Conservation (phyloP, 1,140 invertebrate species). For the Leptoteleia sp. region DNA sequence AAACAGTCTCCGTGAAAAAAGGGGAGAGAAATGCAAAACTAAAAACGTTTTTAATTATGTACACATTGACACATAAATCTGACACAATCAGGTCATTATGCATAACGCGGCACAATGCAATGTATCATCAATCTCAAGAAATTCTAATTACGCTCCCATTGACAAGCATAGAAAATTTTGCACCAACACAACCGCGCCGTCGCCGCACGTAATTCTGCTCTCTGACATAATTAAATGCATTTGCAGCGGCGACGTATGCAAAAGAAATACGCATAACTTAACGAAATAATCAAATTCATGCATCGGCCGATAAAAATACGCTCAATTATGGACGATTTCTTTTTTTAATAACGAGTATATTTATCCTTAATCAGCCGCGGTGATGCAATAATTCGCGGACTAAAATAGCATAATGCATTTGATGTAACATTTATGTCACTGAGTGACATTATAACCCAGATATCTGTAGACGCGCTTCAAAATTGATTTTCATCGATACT, state of each 20-base stretch:
- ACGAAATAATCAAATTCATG: constrained; percentile 59
- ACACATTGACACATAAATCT: constrained; percentile 53
- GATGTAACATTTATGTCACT: constrained; percentile 58
- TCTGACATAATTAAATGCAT: constrained; percentile 34
- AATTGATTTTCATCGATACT: constrained; percentile 53
- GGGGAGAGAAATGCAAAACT: too few species aligned
- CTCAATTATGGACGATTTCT: constrained; percentile 24
- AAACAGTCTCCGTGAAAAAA: too few species aligned
- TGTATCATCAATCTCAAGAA: constrained; percentile 55
- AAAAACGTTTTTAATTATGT: constrained; percentile 41
- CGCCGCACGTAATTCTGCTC: constrained; percentile 14
- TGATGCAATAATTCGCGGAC: constrained; percentile 50
- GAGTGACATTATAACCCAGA: constrained; percentile 53
- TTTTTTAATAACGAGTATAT: constrained; percentile 56
- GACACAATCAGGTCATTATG: constrained; percentile 56
- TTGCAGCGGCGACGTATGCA: constrained; percentile 22
- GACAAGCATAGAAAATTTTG: constrained; percentile 35
- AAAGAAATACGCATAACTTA: constrained; percentile 42
- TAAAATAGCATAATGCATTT: constrained; percentile 57
- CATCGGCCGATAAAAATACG: constrained; percentile 35
- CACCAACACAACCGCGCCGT: constrained; percentile 13
- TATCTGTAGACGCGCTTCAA: constrained; percentile 37
- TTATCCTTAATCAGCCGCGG: constrained; percentile 41
- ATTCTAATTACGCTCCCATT: constrained; percentile 51
- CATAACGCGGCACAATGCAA: constrained; percentile 26